phyloP scores from a whole-genome alignment of 53 echinoderm and acorn worm genomes.

The Actinopyga echinites region DNA sequence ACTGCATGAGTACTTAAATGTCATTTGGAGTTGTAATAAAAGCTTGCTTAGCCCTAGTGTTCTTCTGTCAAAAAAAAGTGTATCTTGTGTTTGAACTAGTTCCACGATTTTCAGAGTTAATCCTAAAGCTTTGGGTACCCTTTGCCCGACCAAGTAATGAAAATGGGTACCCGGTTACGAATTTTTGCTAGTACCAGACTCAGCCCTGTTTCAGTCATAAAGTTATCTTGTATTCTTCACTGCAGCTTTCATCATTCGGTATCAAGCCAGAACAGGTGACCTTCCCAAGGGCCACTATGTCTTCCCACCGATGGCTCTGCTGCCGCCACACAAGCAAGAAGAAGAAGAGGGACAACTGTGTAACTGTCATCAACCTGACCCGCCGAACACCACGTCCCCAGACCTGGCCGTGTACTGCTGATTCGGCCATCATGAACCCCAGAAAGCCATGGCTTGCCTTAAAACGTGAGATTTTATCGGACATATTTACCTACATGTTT shows the following conservation, averaged over 20 bases:
- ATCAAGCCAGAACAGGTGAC: slow-evolving; percentile 95
- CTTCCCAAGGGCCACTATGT: slow-evolving; percentile 88
- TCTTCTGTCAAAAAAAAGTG: no score
- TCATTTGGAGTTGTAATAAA: no score
- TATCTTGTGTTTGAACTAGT: no score
- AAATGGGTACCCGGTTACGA: no score
- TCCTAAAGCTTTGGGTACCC: no score
- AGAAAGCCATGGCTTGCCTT: slow-evolving; percentile 95
- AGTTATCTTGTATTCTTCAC: slow-evolving; percentile 8
- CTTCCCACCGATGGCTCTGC: slow-evolving; percentile 98
- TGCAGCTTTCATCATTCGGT: slow-evolving; percentile 81
- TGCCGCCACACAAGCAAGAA: slow-evolving; percentile 91
- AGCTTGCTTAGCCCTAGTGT: no score
- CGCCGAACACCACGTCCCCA: slow-evolving; percentile 85
- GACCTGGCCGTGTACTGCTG: slow-evolving; percentile 94
- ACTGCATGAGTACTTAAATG: no score
- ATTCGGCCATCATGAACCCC: slow-evolving; percentile 98
- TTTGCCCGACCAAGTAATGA: no score
- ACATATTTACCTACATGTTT: no score
- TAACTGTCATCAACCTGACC: slow-evolving; percentile 91
- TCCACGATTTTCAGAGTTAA: no score
- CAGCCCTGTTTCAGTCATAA: neutral
- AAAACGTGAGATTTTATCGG: slow-evolving; percentile 61
- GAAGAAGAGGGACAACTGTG: slow-evolving; percentile 83
- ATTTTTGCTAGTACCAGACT: no score